A percentile compares a stretch with the other conserved stretches of the same genome.
Evolutionary conservation across 1,140 invertebrate species (phyloP).

Genomic region (Schlechtendalia chinensis): DNA sequence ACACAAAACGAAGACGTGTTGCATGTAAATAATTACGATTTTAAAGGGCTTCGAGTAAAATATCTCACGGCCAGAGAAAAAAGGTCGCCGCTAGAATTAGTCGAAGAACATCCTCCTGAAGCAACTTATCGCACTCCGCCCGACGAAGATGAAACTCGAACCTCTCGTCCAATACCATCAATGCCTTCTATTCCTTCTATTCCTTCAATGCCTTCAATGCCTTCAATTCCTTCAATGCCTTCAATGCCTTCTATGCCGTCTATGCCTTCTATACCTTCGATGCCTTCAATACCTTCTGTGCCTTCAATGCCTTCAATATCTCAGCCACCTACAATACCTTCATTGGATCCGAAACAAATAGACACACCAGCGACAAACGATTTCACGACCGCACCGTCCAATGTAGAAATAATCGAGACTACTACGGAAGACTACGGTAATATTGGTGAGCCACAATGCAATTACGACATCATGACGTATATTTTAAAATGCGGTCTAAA

Average conservation of each 20-base stretch:
- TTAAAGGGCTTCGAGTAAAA: neutral
- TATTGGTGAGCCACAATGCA: slow-evolving; percentile 5
- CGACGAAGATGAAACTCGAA: neutral
- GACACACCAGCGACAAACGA: neutral
- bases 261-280: neutral
- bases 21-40: neutral
- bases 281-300: neutral
- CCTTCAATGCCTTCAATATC: neutral
- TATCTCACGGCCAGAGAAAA: neutral
- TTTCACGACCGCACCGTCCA: neutral
- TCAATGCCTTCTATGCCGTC: neutral
- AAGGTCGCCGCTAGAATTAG: neutral
- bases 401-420: neutral
- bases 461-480: neutral
- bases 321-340: neutral
- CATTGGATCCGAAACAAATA: neutral
- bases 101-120: slow-evolving; percentile 27
- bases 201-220: too few species aligned
- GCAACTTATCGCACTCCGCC: neutral
- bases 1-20: neutral
- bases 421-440: slow-evolving; percentile 1
- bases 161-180: neutral
- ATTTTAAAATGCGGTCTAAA: slow-evolving; percentile 22
- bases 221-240: too few species aligned
- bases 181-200: too few species aligned